Conservation (phyloP, 2,888 invertebrate species). For the Parnassius apollo region DNA sequence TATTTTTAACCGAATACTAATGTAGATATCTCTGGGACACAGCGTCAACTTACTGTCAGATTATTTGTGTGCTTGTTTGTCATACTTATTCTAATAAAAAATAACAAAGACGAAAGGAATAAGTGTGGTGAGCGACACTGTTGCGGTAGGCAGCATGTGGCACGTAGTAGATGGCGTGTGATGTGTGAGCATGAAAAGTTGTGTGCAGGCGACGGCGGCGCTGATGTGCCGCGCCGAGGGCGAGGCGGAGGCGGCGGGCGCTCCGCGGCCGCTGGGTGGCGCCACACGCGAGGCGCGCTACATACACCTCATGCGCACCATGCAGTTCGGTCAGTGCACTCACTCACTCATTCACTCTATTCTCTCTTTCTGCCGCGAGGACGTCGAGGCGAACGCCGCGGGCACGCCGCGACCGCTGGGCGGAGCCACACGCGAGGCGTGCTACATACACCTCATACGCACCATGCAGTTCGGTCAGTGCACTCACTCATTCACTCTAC, state of each 20-base stretch:
- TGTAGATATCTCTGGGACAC: too few relatives aligned
- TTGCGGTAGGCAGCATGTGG: too few relatives aligned
- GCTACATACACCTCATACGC: constrained; percentile 94
- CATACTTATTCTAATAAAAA: too few relatives aligned
- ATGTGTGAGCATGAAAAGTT: neutral
- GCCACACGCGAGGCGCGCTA: constrained; percentile 83
- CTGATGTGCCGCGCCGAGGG: constrained; percentile 64
- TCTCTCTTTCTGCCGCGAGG: constrained; percentile 44
- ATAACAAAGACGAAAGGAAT: too few relatives aligned
- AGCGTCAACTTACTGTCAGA: too few relatives aligned
- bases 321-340: constrained; percentile 93
- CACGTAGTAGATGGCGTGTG: too few relatives aligned
- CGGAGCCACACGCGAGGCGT: constrained; percentile 67
- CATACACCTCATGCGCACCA: constrained; percentile 92
- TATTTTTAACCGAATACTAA: too few relatives aligned
- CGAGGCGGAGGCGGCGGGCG: constrained; percentile 59
- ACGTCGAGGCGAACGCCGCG: constrained; percentile 58
- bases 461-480: constrained; percentile 35
- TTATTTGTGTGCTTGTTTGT: too few relatives aligned
- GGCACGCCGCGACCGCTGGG: constrained; percentile 57
- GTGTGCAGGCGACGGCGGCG: constrained; percentile 65
- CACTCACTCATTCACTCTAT: too few relatives aligned
- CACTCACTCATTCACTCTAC: too few relatives aligned
- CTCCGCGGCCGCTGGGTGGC: constrained; percentile 55
- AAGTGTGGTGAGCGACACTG: too few relatives aligned